Percentiles rank a stretch among this genome's conserved stretches.
phyloP scores from a whole-genome alignment of 2,113 vertebrate genomes.

The Aspiorhynchus laticeps region DNA sequence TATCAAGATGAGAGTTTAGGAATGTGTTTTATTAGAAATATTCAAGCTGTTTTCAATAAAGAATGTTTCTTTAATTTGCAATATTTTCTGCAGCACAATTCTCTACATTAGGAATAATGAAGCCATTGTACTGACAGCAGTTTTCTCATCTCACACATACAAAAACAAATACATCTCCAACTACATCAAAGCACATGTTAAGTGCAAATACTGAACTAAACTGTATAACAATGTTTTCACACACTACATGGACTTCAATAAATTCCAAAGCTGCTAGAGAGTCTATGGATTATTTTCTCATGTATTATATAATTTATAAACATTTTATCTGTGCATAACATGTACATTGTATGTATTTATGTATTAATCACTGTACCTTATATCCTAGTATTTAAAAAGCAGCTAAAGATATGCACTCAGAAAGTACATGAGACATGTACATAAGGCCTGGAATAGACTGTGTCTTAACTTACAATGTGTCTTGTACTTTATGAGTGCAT shows the following conservation, averaged over 20 bases:
- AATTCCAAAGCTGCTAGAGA: not conserved
- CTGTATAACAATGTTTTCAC: not conserved
- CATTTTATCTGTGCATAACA: not conserved
- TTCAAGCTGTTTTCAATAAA: not conserved
- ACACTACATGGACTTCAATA: not conserved
- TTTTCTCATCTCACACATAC: not conserved
- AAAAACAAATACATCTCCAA: not conserved
- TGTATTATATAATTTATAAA: not conserved
- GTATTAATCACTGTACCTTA: not conserved
- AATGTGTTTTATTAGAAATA: not conserved
- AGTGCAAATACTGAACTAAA: not conserved
- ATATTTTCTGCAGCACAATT: not conserved
- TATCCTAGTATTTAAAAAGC: not conserved
- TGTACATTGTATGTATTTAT: not conserved
- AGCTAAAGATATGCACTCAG: not conserved
- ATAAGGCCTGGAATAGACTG: no score
- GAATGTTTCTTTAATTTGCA: not conserved
- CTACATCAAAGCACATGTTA: not conserved
- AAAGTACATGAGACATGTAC: no score
- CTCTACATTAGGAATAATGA: not conserved
- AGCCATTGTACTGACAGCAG: not conserved
- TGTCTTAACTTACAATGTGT: not conserved
- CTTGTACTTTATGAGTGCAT: not conserved
- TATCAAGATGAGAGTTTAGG: not conserved
- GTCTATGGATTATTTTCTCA: not conserved